phyloP scores from a whole-genome alignment of 2,797 vertebrate species.

The Clarias platycephalus region DNA sequence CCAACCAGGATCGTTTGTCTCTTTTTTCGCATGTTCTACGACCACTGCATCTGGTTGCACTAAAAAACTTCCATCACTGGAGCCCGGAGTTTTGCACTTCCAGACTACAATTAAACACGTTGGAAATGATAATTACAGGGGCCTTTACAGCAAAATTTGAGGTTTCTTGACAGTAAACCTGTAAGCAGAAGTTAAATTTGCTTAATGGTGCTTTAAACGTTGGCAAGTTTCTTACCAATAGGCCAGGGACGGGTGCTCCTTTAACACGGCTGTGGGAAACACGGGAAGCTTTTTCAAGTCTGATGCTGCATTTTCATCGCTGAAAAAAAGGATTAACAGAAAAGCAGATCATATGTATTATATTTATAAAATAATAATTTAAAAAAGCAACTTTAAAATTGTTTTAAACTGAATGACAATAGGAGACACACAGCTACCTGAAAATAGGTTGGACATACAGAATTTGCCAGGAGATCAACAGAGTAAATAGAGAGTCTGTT shows the following conservation, averaged over 20 bases:
- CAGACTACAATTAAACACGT: conserved; percentile 20
- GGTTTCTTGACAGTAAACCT: not conserved
- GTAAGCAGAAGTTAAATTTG: not conserved
- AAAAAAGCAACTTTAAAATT: not conserved
- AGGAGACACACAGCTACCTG: no score
- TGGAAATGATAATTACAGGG: conserved; percentile 32
- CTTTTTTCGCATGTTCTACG: conserved; percentile 6
- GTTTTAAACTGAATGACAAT: not conserved
- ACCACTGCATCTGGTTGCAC: conserved; percentile 38
- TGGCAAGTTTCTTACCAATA: conserved; percentile 81
- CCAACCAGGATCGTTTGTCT: conserved; percentile 36
- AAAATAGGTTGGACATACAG: no score
- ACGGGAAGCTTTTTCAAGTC: conserved; percentile 89
- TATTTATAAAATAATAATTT: not conserved
- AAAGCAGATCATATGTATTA: not conserved
- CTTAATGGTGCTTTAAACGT: conserved; percentile 4
- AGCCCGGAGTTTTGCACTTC: conserved; percentile 31
- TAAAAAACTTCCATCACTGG: not conserved
- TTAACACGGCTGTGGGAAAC: conserved; percentile 89
- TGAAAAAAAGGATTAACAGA: conserved; percentile 57
- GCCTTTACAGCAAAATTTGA: not conserved
- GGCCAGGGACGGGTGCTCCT: conserved; percentile 92
- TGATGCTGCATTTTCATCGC: conserved; percentile 83
- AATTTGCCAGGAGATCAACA: not conserved
- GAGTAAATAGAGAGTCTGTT: not conserved